Evolutionary conservation across 1,140 invertebrate species (phyloP), one percentile per base, ranked within the genome.

Genomic region (Ips nitidus): DNA sequence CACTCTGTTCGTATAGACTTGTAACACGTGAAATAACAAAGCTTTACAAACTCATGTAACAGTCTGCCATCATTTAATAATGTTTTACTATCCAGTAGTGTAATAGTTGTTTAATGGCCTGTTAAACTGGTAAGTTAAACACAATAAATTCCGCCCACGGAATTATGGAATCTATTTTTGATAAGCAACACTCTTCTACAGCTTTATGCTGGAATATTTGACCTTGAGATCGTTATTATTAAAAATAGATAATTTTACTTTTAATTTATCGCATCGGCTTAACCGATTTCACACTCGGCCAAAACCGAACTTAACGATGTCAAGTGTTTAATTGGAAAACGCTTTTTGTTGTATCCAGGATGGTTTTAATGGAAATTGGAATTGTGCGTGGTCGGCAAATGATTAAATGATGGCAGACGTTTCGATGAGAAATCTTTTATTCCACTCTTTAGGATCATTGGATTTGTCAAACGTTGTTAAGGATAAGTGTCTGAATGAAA

Each of bases 41-140:
- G 22, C 22, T 22, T 22, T 22, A 22, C 22, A 22, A 22, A 22
- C 22, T 62, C 60, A 63, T 69, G 39, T 69, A 69, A 69, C 67
- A 62, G 59, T 63, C 60, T 41, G 53, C 59, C 41, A 53, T 55
- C 67, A 69, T 69, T 69, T 62, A 55, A 53, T 53, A 64, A 40
- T 52, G 36, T 36, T 47, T 58, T 36, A 6, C 4, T 61, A 37
- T 62, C 37, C n/a, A 59, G n/a, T 53, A 41, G 40, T 59, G 47
- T 7, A 43, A 4, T 36, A 5, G 47, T 41, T 62, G 8, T 39
- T 53, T 41, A 8, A 36, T 40, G 41, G 58, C 67, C 67, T 69
- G 60, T 50, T 63, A 57, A 58, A 45, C 1, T 45, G 66, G 52
- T 68, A 61, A 68, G 52, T 61, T 22, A 52, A 61, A 59, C 60